phyloP scores from a whole-genome alignment of 2,888 invertebrate species.

The Drosophila demipolita region DNA sequence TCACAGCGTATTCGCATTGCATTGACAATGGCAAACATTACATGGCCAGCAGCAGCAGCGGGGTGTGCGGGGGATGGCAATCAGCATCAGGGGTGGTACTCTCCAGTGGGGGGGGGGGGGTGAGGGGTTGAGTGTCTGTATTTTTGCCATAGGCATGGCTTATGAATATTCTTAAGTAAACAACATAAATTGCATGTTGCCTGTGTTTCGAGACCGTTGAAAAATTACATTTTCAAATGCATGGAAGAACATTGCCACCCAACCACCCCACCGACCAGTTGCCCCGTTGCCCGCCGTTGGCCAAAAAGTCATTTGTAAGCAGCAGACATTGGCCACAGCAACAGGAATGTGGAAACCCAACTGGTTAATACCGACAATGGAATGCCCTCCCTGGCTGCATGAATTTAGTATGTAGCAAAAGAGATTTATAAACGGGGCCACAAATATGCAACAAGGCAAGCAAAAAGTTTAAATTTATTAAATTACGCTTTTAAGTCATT shows the following conservation, averaged over 20 bases:
- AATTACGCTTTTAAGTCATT: background rate
- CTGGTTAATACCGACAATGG: slow-evolving; percentile 23
- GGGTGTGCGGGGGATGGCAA: slow-evolving; percentile 15
- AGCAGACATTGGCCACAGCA: slow-evolving; percentile 35
- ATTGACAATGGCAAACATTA: slow-evolving; percentile 58
- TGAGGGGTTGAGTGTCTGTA: background rate
- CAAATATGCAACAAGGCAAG: background rate
- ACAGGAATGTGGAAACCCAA: background rate
- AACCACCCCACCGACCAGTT: background rate
- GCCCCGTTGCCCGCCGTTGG: slow-evolving; percentile 18
- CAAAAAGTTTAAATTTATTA: background rate
- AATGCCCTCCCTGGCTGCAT: slow-evolving; percentile 37
- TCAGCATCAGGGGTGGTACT: slow-evolving; percentile 24
- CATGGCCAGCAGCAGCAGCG: slow-evolving; percentile 8
- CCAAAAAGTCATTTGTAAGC: slow-evolving; percentile 52
- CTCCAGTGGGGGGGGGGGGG: background rate
- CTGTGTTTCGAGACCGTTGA: slow-evolving; percentile 51
- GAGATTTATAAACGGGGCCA: background rate
- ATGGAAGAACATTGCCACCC: slow-evolving; percentile 38
- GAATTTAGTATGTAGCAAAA: background rate
- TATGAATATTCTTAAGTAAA: slow-evolving; percentile 75
- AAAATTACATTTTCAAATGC: slow-evolving; percentile 72
- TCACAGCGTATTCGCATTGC: slow-evolving; percentile 64
- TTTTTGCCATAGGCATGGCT: slow-evolving; percentile 31
- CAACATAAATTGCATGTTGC: slow-evolving; percentile 75